These are phyloP conservation scores for Columba janthina DNA, from an alignment of 2,113 vertebrate species.

Conservation along the genomic window DNA sequence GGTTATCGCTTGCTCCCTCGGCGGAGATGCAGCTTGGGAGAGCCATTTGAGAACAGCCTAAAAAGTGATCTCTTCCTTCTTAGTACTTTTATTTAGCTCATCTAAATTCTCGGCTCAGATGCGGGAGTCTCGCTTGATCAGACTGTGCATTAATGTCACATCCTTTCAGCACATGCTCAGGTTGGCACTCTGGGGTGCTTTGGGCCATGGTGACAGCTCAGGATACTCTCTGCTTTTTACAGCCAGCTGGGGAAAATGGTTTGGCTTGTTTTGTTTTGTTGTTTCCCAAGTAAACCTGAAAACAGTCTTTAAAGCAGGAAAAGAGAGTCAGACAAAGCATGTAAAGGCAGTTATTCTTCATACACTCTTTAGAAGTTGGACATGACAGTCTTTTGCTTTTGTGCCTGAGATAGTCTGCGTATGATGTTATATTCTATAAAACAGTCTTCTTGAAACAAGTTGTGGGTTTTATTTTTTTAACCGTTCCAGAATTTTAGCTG, in stretches of 20 bases:
- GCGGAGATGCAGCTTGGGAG: neutral
- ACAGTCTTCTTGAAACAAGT: neutral
- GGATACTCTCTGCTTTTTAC: neutral
- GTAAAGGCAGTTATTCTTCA: neutral
- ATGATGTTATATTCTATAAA: neutral
- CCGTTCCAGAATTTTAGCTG: neutral
- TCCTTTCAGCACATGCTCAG: neutral
- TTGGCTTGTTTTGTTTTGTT: neutral
- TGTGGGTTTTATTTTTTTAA: neutral
- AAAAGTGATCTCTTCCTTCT: neutral
- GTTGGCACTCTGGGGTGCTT: neutral
- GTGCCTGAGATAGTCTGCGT: neutral
- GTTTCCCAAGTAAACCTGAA: neutral
- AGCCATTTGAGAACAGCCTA: neutral
- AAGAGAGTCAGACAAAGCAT: neutral
- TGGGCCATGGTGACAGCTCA: neutral
- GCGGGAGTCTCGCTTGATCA: neutral
- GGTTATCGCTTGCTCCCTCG: neutral
- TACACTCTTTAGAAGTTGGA: neutral
- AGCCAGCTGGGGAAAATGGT: neutral
- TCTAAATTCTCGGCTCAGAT: neutral
- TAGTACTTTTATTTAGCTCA: neutral
- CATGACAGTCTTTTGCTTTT: neutral
- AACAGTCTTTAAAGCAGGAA: neutral
- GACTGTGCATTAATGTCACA: rapidly evolving